A percentile compares a stretch with the other conserved stretches of the same genome.
Conservation (phyloP, 2,113 vertebrate species). For the Sturnira hondurensis region DNA sequence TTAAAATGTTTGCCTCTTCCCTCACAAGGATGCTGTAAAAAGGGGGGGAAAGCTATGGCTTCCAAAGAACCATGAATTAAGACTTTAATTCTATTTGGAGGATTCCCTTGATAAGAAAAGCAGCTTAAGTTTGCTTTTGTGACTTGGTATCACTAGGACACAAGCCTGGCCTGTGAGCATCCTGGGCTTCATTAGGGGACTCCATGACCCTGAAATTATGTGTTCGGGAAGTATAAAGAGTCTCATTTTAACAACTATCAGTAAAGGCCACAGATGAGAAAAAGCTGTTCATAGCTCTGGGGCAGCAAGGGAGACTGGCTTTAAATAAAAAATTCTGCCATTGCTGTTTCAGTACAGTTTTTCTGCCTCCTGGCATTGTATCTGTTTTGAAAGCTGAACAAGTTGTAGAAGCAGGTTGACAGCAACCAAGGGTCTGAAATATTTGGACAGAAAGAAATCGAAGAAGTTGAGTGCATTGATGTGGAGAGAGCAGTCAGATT, state of each 20-base stretch:
- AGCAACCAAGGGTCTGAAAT: background rate
- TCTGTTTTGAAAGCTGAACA: background rate
- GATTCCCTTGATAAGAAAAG: constrained; percentile 40
- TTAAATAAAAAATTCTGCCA: background rate
- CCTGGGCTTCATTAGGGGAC: background rate
- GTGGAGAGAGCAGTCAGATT: background rate
- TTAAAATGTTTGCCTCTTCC: background rate
- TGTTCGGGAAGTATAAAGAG: background rate
- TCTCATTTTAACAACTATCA: background rate
- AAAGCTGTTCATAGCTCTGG: background rate
- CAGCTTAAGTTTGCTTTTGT: constrained; percentile 16
- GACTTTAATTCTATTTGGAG: background rate
- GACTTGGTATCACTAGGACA: background rate
- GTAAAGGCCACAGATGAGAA: background rate
- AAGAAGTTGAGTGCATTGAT: background rate
- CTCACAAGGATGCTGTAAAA: background rate
- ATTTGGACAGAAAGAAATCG: background rate
- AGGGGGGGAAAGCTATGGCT: background rate
- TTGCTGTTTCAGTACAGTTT: background rate
- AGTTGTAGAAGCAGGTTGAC: background rate
- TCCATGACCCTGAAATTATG: constrained; percentile 1
- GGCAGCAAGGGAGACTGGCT: background rate
- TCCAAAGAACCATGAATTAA: background rate
- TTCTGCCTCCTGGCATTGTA: background rate
- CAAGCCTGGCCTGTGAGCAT: background rate